A percentile compares a stretch with the other conserved stretches of the same genome.
These are phyloP conservation scores for Mechanitis mazaeus DNA, from an alignment of 2,888 invertebrate species.

Conservation along the genomic window DNA sequence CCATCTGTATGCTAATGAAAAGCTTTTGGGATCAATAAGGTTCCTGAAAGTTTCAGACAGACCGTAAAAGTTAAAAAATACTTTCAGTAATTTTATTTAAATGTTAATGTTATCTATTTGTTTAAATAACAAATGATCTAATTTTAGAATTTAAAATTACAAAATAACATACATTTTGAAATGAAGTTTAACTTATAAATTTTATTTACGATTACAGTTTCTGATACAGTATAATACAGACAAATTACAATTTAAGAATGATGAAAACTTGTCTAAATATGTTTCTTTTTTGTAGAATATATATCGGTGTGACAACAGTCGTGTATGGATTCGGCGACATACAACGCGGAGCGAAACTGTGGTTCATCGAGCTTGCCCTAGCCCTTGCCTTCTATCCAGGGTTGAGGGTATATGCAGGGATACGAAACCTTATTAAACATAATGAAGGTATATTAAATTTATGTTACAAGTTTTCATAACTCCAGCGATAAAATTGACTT, in stretches of 20 bases:
- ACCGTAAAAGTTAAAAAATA: background rate
- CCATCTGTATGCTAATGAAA: slow-evolving; percentile 25
- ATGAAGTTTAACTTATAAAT: no score
- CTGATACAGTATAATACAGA: background rate
- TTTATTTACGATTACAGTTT: no score
- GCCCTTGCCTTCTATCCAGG: slow-evolving; percentile 54
- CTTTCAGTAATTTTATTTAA: background rate
- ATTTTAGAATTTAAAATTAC: background rate
- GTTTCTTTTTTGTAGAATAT: slow-evolving; percentile 49
- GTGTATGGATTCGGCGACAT: slow-evolving; percentile 61
- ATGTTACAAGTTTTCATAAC: no score
- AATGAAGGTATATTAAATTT: slow-evolving; percentile 41
- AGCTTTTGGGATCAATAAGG: slow-evolving; percentile 20
- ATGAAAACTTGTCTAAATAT: no score
- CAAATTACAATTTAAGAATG: no score
- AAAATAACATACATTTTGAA: no score
- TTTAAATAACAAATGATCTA: background rate
- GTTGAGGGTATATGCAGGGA: slow-evolving; percentile 43
- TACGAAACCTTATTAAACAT: slow-evolving; percentile 40
- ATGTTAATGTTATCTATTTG: background rate
- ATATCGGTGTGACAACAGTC: slow-evolving; percentile 53
- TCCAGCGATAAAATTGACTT: no score
- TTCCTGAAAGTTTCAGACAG: slow-evolving; percentile 11
- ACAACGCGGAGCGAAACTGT: slow-evolving; percentile 50
- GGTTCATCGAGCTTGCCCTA: slow-evolving; percentile 54